Conservation (phyloP, 1,140 invertebrate genomes). For the Araneus ventricosus region DNA sequence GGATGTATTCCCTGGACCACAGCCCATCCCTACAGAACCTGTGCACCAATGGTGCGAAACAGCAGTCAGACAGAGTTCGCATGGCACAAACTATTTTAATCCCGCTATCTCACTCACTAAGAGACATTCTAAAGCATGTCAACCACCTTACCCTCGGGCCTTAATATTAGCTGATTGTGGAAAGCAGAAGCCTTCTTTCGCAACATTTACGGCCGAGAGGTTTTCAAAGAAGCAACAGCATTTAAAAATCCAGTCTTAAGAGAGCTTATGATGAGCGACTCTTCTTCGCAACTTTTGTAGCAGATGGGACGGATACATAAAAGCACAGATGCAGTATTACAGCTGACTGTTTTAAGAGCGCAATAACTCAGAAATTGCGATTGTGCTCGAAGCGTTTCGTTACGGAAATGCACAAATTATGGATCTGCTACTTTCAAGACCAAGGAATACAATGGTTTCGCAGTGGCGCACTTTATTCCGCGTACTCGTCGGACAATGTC, state of each 20-base stretch:
- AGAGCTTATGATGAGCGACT: background rate
- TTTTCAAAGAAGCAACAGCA: background rate
- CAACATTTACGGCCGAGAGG: background rate
- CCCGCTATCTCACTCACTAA: background rate
- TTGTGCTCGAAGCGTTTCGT: slow-evolving; percentile 30
- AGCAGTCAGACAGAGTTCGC: background rate
- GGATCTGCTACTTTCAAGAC: background rate
- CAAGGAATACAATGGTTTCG: slow-evolving; percentile 3
- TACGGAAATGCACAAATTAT: slow-evolving; percentile 28
- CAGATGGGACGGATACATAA: background rate
- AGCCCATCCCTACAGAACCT: slow-evolving; percentile 45
- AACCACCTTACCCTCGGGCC: slow-evolving; percentile 37
- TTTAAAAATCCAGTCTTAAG: too few species aligned
- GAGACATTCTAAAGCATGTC: slow-evolving; percentile 16
- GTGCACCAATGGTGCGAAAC: slow-evolving; percentile 48
- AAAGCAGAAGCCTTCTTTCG: slow-evolving; percentile 41
- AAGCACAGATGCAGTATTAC: background rate
- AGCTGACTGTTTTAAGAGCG: background rate
- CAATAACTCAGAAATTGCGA: slow-evolving; percentile 38
- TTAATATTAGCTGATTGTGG: slow-evolving; percentile 9
- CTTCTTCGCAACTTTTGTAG: background rate
- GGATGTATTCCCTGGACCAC: slow-evolving; percentile 51
- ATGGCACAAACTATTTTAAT: slow-evolving; percentile 56
- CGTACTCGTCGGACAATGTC: background rate
- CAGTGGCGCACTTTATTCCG: background rate